phyloP scores from a whole-genome alignment of 2,113 vertebrate genomes.

The Laticauda laticaudata region DNA sequence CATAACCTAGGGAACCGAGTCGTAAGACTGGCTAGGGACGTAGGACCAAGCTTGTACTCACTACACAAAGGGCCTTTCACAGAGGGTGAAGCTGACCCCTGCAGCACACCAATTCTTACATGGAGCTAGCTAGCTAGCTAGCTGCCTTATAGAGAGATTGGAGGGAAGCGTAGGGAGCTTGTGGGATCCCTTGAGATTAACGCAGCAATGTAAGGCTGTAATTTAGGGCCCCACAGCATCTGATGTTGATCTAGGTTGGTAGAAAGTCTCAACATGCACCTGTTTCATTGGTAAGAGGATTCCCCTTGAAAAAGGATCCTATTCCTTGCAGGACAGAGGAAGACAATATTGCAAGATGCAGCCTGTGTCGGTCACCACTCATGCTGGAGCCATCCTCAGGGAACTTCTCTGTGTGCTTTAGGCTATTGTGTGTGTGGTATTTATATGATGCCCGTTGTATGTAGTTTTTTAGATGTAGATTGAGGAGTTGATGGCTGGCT shows the following conservation, averaged over 20 bases:
- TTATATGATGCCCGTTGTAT: not conserved
- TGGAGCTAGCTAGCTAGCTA: not conserved
- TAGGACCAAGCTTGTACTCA: constrained; percentile 33
- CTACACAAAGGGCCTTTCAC: constrained; percentile 67
- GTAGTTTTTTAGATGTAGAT: not conserved
- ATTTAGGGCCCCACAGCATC: not conserved
- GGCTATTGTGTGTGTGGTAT: not conserved
- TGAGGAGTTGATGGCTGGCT: not conserved
- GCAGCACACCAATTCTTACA: not conserved
- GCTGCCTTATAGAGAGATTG: not conserved
- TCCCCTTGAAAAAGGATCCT: not conserved
- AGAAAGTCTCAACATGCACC: not conserved
- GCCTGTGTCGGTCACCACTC: not conserved
- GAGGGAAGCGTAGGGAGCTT: not conserved
- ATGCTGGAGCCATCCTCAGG: not conserved
- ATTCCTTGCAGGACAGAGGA: not conserved
- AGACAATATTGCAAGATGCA: not conserved
- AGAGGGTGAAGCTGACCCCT: constrained; percentile 46
- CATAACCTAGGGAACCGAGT: not conserved
- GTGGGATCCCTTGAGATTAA: not conserved
- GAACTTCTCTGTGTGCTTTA: not conserved
- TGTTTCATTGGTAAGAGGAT: not conserved
- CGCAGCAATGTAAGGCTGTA: not conserved
- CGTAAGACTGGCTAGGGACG: not conserved
- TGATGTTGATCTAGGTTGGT: not conserved